Evolutionary conservation across 2,797 vertebrate genomes (phyloP), one percentile per base, ranked within the genome.

Genomic region (Spinus pinus): DNA sequence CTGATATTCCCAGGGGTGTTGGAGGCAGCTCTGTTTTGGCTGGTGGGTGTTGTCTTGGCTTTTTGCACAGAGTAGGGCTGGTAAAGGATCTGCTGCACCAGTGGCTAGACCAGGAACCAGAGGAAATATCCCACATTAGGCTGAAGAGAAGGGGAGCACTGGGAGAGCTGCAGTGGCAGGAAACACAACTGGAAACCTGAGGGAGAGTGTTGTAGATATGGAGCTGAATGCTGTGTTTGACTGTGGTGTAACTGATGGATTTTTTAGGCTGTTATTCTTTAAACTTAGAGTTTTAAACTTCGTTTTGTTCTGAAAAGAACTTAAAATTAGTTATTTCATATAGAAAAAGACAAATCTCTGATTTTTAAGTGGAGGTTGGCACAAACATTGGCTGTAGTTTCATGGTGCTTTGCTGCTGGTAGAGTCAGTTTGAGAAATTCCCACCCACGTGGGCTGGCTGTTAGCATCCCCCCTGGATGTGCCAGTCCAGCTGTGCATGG

Each of bases 171-270:
- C 37, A 15, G 6, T 23, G 37, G 41, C 50, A 81, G 58, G 33
- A 53, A 86, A 67, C 19, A 11, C 46, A n/a, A 1, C 22, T n/a
- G 60, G 31, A 53, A 46, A 39, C 30, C 47, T 3, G 5, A 33
- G 14, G 8, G 19, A 67, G 9, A 1, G 2, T 22, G 7, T 7
- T 1, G 5, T 0, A 21, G 41, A 31, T 27, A 4, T 0, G 1
- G 46, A 35, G 33, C 66, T 23, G 65, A 57, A 10, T 9, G 51
- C n/a, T 86, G 28, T 44, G 35, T 57, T 79, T 37, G 47, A 5
- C 41, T 33, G 46, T 4, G 23, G 18, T 22, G 16, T 35, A 12
- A 11, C 1, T 7, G 13, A 2, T 21, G 7, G 30, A 5, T 4
- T 66, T 58, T 18, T 37, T 65, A 42, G 69, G 69, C 22, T 65